phyloP scores from a whole-genome alignment of 2,797 vertebrate genomes.

The Etheostoma perlongum region DNA sequence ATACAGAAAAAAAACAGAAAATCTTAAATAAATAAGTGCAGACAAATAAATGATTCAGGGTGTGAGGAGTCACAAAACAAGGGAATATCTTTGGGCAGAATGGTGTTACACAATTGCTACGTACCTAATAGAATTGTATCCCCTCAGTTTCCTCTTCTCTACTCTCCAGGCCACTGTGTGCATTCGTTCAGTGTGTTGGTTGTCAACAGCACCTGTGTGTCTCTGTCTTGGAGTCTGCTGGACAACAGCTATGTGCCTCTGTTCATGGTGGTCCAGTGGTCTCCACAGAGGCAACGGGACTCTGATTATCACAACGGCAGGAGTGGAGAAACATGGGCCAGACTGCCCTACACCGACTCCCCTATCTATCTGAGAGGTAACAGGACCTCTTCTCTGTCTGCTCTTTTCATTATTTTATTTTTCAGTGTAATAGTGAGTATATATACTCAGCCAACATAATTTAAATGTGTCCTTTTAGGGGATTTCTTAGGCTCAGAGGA shows the following conservation, averaged over 20 bases:
- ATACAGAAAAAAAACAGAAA: not conserved
- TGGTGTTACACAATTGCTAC: too few relatives aligned
- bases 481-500: conserved; percentile 89
- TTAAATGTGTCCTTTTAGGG: conserved; percentile 76
- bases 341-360: conserved; percentile 77
- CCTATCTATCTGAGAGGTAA: conserved; percentile 76
- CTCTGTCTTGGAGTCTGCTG: conserved; percentile 87
- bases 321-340: conserved; percentile 85
- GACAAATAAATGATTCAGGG: too few relatives aligned
- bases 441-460: not conserved
- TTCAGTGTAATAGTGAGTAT: not conserved
- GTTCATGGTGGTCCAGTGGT: conserved; percentile 92
- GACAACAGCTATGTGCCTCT: conserved; percentile 72
- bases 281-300: conserved; percentile 65
- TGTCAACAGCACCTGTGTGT: conserved; percentile 90
- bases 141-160: conserved; percentile 10
- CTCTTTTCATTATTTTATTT: not conserved
- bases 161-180: conserved; percentile 81
- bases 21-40: not conserved
- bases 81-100: not conserved
- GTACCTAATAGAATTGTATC: not conserved
- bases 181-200: conserved; percentile 79
- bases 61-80: not conserved
- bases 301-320: conserved; percentile 62
- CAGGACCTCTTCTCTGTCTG: not conserved